A percentile compares a stretch with the other conserved stretches of the same genome.
phyloP scores from a whole-genome alignment of 2,113 vertebrate species.

The Dicentrarchus labrax region DNA sequence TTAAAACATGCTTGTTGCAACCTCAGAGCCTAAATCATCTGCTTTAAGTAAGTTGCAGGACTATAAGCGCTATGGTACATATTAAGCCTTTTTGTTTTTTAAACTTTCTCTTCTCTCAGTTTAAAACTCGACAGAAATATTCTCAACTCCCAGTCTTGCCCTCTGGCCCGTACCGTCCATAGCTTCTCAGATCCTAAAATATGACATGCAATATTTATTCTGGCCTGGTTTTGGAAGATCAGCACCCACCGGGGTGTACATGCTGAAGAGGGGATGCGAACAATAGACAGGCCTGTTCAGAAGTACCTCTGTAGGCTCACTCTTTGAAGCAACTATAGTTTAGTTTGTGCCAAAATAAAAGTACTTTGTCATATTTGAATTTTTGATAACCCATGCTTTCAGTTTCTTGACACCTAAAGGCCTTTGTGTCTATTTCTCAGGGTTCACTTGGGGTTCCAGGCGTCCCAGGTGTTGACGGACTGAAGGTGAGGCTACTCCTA shows the following conservation, averaged over 20 bases:
- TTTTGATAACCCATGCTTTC: neutral
- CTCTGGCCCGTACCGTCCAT: conserved; percentile 18
- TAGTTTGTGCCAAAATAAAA: neutral
- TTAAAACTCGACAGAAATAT: conserved; percentile 18
- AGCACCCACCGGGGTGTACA: neutral
- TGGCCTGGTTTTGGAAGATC: conserved; percentile 33
- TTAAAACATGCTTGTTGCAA: conserved; percentile 36
- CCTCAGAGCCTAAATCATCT: conserved; percentile 46
- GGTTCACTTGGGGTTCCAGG: conserved; percentile 91
- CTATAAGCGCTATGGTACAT: neutral
- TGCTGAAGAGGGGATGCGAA: conserved; percentile 8
- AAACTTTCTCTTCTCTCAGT: conserved; percentile 4
- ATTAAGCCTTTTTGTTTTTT: neutral
- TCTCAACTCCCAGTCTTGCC: conserved; percentile 1
- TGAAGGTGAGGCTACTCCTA: conserved; percentile 88
- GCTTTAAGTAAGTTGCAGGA: conserved; percentile 36
- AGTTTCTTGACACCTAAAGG: neutral
- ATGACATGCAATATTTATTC: conserved; percentile 53
- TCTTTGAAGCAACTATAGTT: neutral
- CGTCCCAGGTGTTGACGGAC: conserved; percentile 89
- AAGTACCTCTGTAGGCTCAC: neutral
- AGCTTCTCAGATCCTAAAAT: conserved; percentile 47
- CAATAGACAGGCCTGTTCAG: neutral
- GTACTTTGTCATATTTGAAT: neutral
- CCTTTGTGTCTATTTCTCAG: conserved; percentile 77